Conservation (phyloP, 2,797 vertebrate genomes). For the Crenichthys baileyi region DNA sequence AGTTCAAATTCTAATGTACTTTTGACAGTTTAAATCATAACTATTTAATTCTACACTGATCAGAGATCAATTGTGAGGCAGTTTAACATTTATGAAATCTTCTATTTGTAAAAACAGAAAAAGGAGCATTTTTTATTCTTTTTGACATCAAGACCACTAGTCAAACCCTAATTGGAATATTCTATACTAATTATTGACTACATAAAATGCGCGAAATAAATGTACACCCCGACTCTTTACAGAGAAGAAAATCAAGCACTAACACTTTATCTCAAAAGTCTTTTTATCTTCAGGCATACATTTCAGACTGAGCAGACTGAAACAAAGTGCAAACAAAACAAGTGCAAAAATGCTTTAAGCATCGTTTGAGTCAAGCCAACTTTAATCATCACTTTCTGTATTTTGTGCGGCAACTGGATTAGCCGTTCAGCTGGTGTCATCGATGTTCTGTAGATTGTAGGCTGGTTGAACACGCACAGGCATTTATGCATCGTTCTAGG, state of each 20-base stretch:
- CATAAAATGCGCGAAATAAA: not conserved
- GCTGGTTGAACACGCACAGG: slow-evolving; percentile 23
- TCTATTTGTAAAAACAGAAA: slow-evolving; percentile 17
- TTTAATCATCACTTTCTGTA: slow-evolving; percentile 40
- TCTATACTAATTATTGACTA: not conserved
- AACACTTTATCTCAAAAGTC: slow-evolving; percentile 43
- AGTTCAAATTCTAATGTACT: not conserved
- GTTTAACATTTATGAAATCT: not conserved
- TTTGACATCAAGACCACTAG: not conserved
- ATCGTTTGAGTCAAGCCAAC: slow-evolving; percentile 48
- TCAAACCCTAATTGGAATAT: not conserved
- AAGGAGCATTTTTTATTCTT: slow-evolving; percentile 41
- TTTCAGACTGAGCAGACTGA: slow-evolving; percentile 42
- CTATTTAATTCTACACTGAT: not conserved
- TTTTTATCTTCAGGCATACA: slow-evolving; percentile 46
- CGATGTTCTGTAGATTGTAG: slow-evolving; percentile 44
- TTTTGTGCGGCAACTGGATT: slow-evolving; percentile 32
- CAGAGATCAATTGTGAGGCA: not conserved
- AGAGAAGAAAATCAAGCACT: slow-evolving; percentile 34
- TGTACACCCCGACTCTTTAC: not conserved
- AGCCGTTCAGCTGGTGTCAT: slow-evolving; percentile 10
- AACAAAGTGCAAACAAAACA: slow-evolving; percentile 9
- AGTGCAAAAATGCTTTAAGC: slow-evolving; percentile 41
- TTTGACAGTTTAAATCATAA: not conserved
- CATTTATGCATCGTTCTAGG: slow-evolving; percentile 56